Conservation (phyloP, 2,113 vertebrate species). For the Sorex fumeus region DNA sequence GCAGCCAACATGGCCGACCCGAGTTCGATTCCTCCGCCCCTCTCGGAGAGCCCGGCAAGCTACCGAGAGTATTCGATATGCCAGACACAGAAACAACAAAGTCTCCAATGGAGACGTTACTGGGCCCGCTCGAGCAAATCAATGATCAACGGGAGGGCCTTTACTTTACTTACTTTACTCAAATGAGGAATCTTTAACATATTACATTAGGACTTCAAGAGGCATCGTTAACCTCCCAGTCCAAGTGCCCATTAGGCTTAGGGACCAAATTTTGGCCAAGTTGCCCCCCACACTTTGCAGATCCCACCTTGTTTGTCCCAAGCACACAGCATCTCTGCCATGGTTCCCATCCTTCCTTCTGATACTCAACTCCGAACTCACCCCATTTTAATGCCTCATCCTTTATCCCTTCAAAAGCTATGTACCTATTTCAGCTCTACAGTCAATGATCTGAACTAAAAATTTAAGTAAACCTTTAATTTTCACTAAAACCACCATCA, state of each 20-base stretch:
- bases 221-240: not conserved
- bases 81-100: too few relatives aligned
- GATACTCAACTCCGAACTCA: not conserved
- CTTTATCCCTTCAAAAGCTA: not conserved
- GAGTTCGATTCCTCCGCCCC: too few relatives aligned
- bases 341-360: not conserved
- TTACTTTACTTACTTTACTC: too few relatives aligned
- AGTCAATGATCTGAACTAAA: too few relatives aligned
- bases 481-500: not conserved
- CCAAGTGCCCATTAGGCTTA: not conserved
- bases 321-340: not conserved
- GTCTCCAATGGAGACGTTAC: too few relatives aligned
- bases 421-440: not conserved
- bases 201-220: not conserved
- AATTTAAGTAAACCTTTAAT: too few relatives aligned
- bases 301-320: not conserved
- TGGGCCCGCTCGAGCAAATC: too few relatives aligned
- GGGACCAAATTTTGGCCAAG: not conserved
- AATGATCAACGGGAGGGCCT: too few relatives aligned
- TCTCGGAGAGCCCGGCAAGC: too few relatives aligned
- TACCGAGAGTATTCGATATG: too few relatives aligned
- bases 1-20: too few relatives aligned
- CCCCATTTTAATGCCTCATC: not conserved
- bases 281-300: not conserved
- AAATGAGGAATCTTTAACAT: not conserved